Base-by-base conservation (phyloP, 2,888 invertebrate species). In the Leucophenga montana region DNA sequence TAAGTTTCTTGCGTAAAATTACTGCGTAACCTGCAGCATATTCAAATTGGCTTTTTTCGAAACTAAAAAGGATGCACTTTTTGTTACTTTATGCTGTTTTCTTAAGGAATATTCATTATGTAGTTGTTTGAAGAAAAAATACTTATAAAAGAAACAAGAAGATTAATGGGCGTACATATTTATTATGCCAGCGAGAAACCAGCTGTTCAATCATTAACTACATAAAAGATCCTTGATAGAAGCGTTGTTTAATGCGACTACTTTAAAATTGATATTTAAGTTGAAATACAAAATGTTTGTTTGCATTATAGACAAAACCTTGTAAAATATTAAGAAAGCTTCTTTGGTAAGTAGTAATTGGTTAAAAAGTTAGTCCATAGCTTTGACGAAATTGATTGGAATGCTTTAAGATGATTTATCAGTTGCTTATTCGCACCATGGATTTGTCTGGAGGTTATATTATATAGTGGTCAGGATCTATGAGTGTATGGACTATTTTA, bases 1-100 rank as follows among this genome's bases (percentile, higher is more conserved):
- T 39, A 39, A 39, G 39, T 39, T 39, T 3, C 8, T 8, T 3
- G 39, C 39, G 39, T 39, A 39, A 39, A 39, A 39, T 39, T 39
- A 39, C 39, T 39, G 27, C 61, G 39, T 61, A 61, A 39, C 61
- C 61, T 61, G 33, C 16, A 27, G 61, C 39, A 61, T 61, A 61
- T 61, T 33, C 44, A 61, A 61, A 61, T 61, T 61, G 18, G 39
- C 9, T 39, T 16, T 61, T 33, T 20, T 14, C 16, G 56, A 27
- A 33, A 39, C 61, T 27, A 39, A 39, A 61, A 61, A 61, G 61
- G 61, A 61, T 39, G 39, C 39, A 20, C 14, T 16, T 16, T 9
- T 20, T 20, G 18, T 8, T 39, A 1, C 53, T 53, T 53, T 6
- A 16, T 18, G 11, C 27, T 9, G 4, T 56, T 56, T 56, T 56